A percentile compares a stretch with the other conserved stretches of the same genome.
phyloP scores from a whole-genome alignment of 2,113 vertebrate genomes.

The Albula goreensis region DNA sequence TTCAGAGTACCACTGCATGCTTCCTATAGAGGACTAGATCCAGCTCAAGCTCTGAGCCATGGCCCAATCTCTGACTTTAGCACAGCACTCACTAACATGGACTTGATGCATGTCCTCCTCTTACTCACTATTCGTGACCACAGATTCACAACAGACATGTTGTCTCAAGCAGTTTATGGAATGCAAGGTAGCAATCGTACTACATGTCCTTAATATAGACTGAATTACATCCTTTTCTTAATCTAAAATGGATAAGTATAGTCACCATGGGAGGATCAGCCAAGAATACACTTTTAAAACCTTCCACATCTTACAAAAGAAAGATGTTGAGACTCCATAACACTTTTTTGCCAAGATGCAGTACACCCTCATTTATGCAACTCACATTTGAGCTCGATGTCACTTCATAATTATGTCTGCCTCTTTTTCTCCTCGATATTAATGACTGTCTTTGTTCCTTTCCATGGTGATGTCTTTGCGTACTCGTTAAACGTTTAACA shows the following conservation, averaged over 20 bases:
- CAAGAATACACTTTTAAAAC: neutral
- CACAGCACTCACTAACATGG: neutral
- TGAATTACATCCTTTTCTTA: neutral
- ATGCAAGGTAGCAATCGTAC: neutral
- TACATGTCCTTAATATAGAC: neutral
- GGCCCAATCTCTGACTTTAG: neutral
- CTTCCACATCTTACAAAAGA: neutral
- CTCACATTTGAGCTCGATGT: neutral
- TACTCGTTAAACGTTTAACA: slow-evolving; percentile 33
- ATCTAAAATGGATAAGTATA: neutral
- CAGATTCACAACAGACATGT: neutral
- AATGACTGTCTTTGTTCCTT: neutral
- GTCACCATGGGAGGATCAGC: neutral
- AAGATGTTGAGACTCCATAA: neutral
- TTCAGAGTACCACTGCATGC: neutral
- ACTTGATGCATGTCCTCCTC: neutral
- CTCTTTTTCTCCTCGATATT: neutral
- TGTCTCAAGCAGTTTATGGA: neutral
- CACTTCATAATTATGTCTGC: neutral
- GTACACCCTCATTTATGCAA: neutral
- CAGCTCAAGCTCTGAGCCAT: neutral
- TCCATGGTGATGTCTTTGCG: slow-evolving; percentile 18
- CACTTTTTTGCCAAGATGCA: neutral
- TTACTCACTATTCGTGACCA: neutral
- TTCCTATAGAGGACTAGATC: neutral